Conservation (phyloP, 2,888 invertebrate genomes). For the Iselma pallidipennis region DNA sequence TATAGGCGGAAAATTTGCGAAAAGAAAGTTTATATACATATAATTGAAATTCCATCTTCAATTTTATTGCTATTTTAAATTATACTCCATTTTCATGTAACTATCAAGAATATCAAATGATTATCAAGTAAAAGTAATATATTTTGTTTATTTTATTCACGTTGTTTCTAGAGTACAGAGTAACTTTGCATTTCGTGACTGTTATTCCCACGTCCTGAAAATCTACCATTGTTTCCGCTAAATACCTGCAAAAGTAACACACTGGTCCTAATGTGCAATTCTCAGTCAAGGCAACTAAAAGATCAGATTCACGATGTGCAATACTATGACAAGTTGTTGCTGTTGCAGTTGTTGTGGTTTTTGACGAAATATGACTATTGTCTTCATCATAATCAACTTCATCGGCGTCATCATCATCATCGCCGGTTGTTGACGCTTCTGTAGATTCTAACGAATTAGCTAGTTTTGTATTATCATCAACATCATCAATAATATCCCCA, state of each 20-base stretch:
- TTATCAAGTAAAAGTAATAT: neutral
- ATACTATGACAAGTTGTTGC: slow-evolving; percentile 52
- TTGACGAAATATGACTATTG: slow-evolving; percentile 10
- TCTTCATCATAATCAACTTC: slow-evolving; percentile 20
- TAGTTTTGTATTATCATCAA: slow-evolving; percentile 31
- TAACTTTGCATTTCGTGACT: neutral
- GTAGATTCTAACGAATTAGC: slow-evolving; percentile 45
- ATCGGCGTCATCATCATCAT: slow-evolving; percentile 39
- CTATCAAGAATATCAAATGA: neutral
- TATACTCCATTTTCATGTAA: neutral
- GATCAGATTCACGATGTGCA: slow-evolving; percentile 55
- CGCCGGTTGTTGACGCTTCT: slow-evolving; percentile 39
- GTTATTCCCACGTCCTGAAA: slow-evolving; percentile 1
- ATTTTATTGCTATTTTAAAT: neutral
- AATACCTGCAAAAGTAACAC: slow-evolving; percentile 58
- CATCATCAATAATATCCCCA: too few relatives aligned
- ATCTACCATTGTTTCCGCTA: neutral
- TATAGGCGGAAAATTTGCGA: neutral
- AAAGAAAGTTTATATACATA: neutral
- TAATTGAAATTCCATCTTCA: neutral
- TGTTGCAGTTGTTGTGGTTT: too few relatives aligned
- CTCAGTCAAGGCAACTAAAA: slow-evolving; percentile 53
- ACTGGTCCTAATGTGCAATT: slow-evolving; percentile 54
- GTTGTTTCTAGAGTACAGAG: neutral
- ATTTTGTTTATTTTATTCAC: neutral